Evolutionary conservation across 2,797 vertebrate genomes (phyloP).

Genomic region (Synaphobranchus kaupii): DNA sequence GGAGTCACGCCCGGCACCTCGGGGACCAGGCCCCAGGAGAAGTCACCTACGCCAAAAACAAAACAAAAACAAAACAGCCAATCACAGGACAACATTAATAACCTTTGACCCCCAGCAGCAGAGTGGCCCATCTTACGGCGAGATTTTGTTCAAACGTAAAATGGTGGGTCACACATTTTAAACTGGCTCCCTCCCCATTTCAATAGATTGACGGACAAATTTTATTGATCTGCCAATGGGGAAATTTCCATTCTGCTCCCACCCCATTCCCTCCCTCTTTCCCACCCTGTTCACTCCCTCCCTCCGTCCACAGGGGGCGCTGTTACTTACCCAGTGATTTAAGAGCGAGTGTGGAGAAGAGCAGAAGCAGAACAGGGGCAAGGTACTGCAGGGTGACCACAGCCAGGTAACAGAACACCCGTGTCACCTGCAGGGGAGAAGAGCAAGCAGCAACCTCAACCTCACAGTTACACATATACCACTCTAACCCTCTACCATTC

Average conservation of each 20-base stretch:
- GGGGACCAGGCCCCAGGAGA: conserved; percentile 80
- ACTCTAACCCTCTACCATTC: no score
- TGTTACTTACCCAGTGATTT: conserved; percentile 83
- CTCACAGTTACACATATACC: no score
- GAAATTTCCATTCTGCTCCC: background rate
- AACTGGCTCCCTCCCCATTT: no score
- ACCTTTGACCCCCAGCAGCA: background rate
- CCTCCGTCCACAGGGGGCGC: background rate
- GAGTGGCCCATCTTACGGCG: no score
- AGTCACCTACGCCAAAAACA: conserved; percentile 74
- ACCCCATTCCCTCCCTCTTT: no score
- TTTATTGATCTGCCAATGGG: no score
- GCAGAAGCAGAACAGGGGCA: conserved; percentile 83
- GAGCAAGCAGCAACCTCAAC: background rate
- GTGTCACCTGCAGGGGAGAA: conserved; percentile 76
- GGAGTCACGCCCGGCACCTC: conserved; percentile 64
- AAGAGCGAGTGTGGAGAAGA: conserved; percentile 85
- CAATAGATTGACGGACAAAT: no score
- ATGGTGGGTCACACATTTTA: no score
- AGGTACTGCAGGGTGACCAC: conserved; percentile 93
- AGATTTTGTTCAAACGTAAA: no score
- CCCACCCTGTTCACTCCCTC: no score
- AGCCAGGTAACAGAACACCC: conserved; percentile 90
- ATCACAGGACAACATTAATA: background rate
- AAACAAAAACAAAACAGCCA: background rate